These are phyloP conservation scores for Caenorhabditis sp. DNA, from an alignment of 2,888 invertebrate genomes.

Conservation along the genomic window DNA sequence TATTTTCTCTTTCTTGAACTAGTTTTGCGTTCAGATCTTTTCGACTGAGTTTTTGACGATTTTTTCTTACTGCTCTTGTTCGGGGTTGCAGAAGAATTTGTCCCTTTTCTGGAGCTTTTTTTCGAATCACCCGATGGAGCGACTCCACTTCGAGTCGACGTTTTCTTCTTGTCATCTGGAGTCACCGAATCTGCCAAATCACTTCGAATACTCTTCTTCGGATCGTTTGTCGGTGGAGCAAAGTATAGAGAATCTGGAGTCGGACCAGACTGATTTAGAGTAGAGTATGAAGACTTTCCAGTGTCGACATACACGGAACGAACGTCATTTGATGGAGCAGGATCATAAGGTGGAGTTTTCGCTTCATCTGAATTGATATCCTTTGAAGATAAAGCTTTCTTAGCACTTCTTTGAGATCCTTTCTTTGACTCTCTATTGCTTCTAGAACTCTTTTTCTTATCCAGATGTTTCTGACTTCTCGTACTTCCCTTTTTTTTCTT, in stretches of 20 bases:
- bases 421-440: constrained; percentile 5
- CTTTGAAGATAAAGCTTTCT: not conserved
- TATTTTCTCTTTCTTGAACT: not conserved
- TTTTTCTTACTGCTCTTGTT: not conserved
- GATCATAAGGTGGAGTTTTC: constrained; percentile 4
- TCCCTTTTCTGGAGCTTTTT: not conserved
- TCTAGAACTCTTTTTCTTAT: constrained; percentile 6
- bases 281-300: constrained; percentile 11
- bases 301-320: constrained; percentile 7
- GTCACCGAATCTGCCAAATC: constrained; percentile 9
- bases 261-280: not conserved
- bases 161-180: not conserved
- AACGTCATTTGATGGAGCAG: not conserved
- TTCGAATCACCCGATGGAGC: not conserved
- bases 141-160: not conserved
- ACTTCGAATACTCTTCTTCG: not conserved
- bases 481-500: not conserved
- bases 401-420: not conserved
- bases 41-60: not conserved
- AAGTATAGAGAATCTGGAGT: not conserved
- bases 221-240: not conserved
- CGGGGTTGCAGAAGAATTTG: not conserved
- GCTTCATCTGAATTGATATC: constrained; percentile 12
- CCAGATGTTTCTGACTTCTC: not conserved
- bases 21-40: not conserved